A percentile compares a stretch with the other conserved stretches of the same genome.
These are phyloP conservation scores for Osmoderma eremita DNA, from an alignment of 2,888 invertebrate genomes.

Conservation along the genomic window DNA sequence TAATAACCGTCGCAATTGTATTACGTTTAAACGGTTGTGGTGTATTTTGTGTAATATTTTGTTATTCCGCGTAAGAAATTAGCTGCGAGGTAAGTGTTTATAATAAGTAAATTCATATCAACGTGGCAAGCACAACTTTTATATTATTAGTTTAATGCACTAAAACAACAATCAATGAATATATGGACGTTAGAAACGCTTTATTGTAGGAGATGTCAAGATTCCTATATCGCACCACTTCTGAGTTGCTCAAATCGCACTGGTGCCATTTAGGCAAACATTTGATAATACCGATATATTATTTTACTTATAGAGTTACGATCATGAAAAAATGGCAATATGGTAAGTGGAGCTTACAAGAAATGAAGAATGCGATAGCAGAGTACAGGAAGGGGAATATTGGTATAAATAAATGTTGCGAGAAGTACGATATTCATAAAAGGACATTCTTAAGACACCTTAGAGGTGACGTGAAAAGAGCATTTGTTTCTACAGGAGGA, in stretches of 20 bases:
- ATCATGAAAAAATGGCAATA: background rate
- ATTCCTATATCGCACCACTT: background rate
- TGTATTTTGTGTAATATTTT: background rate
- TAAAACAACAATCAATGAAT: background rate
- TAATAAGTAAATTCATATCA: background rate
- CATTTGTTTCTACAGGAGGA: constrained; percentile 11
- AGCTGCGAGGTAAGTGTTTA: background rate
- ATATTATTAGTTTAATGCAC: no score
- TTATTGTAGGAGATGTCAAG: background rate
- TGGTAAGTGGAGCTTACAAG: background rate
- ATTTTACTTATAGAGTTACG: background rate
- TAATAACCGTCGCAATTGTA: no score
- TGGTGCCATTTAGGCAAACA: background rate
- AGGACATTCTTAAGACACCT: constrained; percentile 2
- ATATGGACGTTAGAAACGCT: background rate
- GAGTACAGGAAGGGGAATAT: constrained; percentile 22
- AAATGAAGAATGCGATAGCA: constrained; percentile 15
- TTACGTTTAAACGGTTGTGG: background rate
- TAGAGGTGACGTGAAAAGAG: constrained; percentile 24
- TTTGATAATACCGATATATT: constrained; percentile 5
- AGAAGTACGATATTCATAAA: background rate
- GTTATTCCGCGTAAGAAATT: background rate
- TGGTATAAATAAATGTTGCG: background rate
- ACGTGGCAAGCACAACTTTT: background rate
- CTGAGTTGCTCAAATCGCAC: background rate